A percentile compares a stretch with the other conserved stretches of the same genome.
Evolutionary conservation across 2,888 invertebrate genomes (phyloP).

Genomic region (Heliconius ismenius): DNA sequence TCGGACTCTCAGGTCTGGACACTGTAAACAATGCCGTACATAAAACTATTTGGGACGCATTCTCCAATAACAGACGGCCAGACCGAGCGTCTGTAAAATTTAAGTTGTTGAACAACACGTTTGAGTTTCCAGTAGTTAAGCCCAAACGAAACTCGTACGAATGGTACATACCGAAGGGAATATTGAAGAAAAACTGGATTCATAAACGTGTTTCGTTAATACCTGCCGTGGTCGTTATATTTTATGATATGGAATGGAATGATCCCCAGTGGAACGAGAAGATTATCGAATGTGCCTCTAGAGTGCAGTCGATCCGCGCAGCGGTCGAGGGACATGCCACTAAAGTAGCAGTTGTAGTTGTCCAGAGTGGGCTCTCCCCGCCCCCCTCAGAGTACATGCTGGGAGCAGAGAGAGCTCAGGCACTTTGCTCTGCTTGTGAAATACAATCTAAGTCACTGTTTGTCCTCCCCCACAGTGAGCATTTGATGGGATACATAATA

Average conservation of each 20-base stretch:
- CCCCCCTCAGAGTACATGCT: constrained; percentile 91
- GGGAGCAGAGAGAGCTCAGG: constrained; percentile 94
- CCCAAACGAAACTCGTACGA: constrained; percentile 95
- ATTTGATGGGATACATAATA: constrained; percentile 87
- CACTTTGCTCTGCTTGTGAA: constrained; percentile 94
- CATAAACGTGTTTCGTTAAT: constrained; percentile 93
- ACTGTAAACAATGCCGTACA: constrained; percentile 92
- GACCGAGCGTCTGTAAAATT: constrained; percentile 93
- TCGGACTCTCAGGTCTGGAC: constrained; percentile 94
- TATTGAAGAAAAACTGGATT: constrained; percentile 97
- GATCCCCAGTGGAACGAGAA: constrained; percentile 97
- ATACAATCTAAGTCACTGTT: constrained; percentile 95
- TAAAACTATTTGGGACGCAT: constrained; percentile 96
- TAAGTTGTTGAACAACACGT: constrained; percentile 89
- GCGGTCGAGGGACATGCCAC: constrained; percentile 88
- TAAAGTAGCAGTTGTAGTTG: constrained; percentile 92
- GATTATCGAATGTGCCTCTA: constrained; percentile 94
- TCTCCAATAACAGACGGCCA: constrained; percentile 89
- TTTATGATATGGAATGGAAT: constrained; percentile 99
- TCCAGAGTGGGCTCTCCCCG: constrained; percentile 91
- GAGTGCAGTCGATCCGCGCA: constrained; percentile 90
- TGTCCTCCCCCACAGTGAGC: constrained; percentile 94
- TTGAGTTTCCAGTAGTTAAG: constrained; percentile 93
- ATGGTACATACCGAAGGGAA: constrained; percentile 97
- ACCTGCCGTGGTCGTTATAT: constrained; percentile 96